Conservation (phyloP, 2,797 vertebrate species). For the Hippopotamyrus pictus region DNA sequence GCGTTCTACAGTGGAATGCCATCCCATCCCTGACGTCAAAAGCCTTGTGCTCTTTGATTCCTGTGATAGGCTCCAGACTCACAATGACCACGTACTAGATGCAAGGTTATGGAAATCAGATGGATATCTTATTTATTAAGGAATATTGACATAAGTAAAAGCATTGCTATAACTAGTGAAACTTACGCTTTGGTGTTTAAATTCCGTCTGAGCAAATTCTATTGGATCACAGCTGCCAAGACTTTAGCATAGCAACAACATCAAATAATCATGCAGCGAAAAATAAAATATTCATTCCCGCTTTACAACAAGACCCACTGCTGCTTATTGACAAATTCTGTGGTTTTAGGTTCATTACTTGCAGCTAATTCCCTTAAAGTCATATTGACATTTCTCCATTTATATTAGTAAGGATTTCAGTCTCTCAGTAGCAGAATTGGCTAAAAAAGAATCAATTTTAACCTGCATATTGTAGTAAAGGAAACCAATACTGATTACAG, state of each 20-base stretch:
- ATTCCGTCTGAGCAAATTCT: not conserved
- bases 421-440: not conserved
- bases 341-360: not conserved
- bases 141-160: not conserved
- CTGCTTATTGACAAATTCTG: slow-evolving; percentile 4
- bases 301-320: not conserved
- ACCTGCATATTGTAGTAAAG: not conserved
- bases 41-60: not conserved
- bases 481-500: not conserved
- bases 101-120: not conserved
- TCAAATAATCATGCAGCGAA: not conserved
- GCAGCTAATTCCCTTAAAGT: not conserved
- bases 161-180: not conserved
- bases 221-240: not conserved
- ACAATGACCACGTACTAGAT: not conserved
- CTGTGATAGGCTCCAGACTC: not conserved
- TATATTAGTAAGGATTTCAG: not conserved
- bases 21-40: not conserved
- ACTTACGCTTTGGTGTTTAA: not conserved
- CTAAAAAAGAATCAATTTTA: not conserved
- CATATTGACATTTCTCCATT: not conserved
- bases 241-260: not conserved
- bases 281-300: not conserved
- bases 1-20: not conserved
- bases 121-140: not conserved